Evolutionary conservation across 2,113 vertebrate species (phyloP).

Genomic region (Alligator sinensis): DNA sequence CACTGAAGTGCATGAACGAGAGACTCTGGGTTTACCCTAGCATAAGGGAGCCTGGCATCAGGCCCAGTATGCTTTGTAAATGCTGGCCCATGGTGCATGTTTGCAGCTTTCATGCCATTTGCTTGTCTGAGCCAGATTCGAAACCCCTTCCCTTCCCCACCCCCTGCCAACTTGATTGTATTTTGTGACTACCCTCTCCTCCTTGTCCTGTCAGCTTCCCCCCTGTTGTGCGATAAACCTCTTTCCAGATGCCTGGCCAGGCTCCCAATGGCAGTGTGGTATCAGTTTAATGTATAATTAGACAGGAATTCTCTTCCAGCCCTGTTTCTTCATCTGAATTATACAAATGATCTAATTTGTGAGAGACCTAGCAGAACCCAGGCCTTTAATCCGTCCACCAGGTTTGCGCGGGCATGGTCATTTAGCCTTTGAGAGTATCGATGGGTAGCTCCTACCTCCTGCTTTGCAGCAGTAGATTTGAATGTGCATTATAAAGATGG

Average conservation of each 20-base stretch:
- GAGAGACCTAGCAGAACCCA: neutral
- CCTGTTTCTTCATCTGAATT: slow-evolving; percentile 30
- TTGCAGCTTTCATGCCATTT: neutral
- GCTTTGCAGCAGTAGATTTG: neutral
- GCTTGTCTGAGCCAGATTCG: slow-evolving; percentile 8
- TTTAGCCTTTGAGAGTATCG: neutral
- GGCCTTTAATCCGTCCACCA: neutral
- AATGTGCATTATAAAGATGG: neutral
- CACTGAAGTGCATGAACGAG: neutral
- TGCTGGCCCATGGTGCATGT: neutral
- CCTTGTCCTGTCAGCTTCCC: slow-evolving; percentile 55
- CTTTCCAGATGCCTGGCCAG: slow-evolving; percentile 72
- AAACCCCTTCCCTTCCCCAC: neutral
- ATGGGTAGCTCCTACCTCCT: neutral
- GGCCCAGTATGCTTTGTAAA: neutral
- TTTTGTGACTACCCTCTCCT: slow-evolving; percentile 42
- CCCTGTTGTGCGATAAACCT: slow-evolving; percentile 43
- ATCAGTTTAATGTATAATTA: slow-evolving; percentile 64
- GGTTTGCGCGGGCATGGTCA: neutral
- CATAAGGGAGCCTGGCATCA: neutral
- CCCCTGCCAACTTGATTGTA: neutral
- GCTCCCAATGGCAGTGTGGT: slow-evolving; percentile 67
- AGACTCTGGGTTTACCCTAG: neutral
- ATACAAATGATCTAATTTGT: neutral
- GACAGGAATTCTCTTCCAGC: slow-evolving; percentile 58